Evolutionary conservation across 1,140 invertebrate genomes (phyloP).

Genomic region (Dendrolimus kikuchii): DNA sequence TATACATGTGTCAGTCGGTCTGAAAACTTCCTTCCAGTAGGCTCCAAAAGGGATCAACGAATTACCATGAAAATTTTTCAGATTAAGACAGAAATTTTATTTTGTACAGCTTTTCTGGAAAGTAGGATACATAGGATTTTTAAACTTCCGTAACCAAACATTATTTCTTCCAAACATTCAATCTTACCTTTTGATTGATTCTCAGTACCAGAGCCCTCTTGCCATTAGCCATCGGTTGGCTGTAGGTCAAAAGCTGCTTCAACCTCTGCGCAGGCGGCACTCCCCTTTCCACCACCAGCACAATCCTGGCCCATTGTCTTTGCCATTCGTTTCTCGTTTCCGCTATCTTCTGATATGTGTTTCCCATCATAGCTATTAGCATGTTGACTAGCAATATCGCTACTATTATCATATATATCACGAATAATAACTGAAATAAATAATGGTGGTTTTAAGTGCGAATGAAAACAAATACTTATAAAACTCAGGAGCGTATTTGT

Average conservation of each 20-base stretch:
- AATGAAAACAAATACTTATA: too few relatives aligned
- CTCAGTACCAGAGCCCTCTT: constrained; percentile 89
- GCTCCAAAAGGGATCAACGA: too few relatives aligned
- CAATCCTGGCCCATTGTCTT: constrained; percentile 98
- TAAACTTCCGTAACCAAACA: neutral
- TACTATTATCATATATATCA: constrained; percentile 97
- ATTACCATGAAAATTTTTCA: too few relatives aligned
- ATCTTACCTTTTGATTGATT: constrained; percentile 84
- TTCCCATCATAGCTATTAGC: constrained; percentile 99
- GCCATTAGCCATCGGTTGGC: constrained; percentile 96
- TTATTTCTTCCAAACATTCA: neutral
- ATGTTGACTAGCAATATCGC: constrained; percentile 97
- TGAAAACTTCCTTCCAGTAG: too few relatives aligned
- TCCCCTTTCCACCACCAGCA: constrained; percentile 96
- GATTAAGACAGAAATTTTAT: too few relatives aligned
- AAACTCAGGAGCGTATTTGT: neutral
- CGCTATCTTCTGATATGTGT: constrained; percentile 98
- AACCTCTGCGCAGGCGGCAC: constrained; percentile 90
- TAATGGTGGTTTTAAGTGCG: neutral
- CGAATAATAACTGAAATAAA: constrained; percentile 85
- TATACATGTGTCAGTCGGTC: too few relatives aligned
- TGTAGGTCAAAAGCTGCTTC: constrained; percentile 90
- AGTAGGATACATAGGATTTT: constrained; percentile 10
- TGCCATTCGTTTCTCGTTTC: constrained; percentile 99
- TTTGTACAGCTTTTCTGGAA: too few relatives aligned